A percentile compares a stretch with the other conserved stretches of the same genome.
Conservation (phyloP, 2,797 vertebrate genomes). For the Gouania willdenowi region DNA sequence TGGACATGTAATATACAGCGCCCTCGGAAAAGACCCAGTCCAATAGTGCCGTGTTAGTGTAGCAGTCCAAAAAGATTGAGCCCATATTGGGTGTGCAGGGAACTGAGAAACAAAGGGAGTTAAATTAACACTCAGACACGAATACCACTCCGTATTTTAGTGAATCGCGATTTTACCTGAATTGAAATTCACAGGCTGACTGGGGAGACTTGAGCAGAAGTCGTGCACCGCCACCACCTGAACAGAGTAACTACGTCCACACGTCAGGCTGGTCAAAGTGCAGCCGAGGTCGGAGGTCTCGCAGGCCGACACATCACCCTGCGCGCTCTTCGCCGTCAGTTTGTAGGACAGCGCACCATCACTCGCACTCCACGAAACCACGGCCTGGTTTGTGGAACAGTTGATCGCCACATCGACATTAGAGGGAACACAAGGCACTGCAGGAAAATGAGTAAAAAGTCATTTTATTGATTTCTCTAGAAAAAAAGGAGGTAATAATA, state of each 20-base stretch:
- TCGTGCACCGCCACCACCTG: slow-evolving; percentile 64
- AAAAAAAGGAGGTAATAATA: too few relatives aligned
- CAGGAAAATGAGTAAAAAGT: slow-evolving; percentile 3
- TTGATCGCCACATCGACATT: slow-evolving; percentile 44
- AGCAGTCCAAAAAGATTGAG: slow-evolving; percentile 59
- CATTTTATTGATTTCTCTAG: too few relatives aligned
- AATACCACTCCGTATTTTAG: background rate
- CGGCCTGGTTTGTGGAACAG: slow-evolving; percentile 59
- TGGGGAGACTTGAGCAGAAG: slow-evolving; percentile 71
- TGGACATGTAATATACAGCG: slow-evolving; percentile 51
- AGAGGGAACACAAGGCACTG: slow-evolving; percentile 75
- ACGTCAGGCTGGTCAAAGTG: slow-evolving; percentile 58
- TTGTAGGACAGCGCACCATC: slow-evolving; percentile 62
- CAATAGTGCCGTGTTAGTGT: slow-evolving; percentile 50
- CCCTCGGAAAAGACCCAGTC: slow-evolving; percentile 53
- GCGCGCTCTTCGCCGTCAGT: slow-evolving; percentile 36
- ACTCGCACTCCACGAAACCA: slow-evolving; percentile 67
- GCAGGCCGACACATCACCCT: slow-evolving; percentile 36
- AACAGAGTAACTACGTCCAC: slow-evolving; percentile 62
- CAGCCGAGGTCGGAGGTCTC: slow-evolving; percentile 34
- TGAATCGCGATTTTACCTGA: slow-evolving; percentile 61
- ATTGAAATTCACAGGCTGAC: slow-evolving; percentile 31
- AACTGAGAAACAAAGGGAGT: slow-evolving; percentile 43
- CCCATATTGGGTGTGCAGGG: slow-evolving; percentile 66
- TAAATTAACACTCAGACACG: background rate